Evolutionary conservation across 2,888 invertebrate species (phyloP).

Genomic region (Mythimna vitellina): DNA sequence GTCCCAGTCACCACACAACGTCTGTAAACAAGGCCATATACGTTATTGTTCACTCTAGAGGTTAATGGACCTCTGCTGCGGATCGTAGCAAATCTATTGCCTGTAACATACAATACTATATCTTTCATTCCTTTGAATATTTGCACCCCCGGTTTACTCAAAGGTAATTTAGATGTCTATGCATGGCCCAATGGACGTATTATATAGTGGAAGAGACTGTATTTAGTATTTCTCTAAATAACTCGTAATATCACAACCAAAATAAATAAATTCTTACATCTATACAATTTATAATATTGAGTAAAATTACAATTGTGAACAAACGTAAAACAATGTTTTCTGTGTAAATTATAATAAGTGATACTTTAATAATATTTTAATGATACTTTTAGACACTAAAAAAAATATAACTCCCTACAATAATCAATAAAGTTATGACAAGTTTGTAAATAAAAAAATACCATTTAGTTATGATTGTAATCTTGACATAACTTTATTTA

Average conservation of each 20-base stretch:
- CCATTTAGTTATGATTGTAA: conserved; percentile 3
- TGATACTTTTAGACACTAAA: too few species aligned
- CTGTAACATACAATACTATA: not conserved
- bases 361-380: too few species aligned
- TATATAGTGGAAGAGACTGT: conserved; percentile 52
- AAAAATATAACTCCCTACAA: not conserved
- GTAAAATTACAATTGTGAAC: conserved; percentile 52
- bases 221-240: conserved; percentile 53
- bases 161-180: not conserved
- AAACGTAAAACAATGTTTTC: conserved; percentile 48
- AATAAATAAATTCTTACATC: conserved; percentile 64
- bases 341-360: conserved; percentile 43
- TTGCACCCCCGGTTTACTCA: not conserved
- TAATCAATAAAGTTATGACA: conserved; percentile 20
- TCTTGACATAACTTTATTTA: conserved; percentile 20
- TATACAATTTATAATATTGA: conserved; percentile 47
- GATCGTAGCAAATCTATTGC: not conserved
- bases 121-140: not conserved
- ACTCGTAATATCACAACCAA: conserved; percentile 67
- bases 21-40: not conserved
- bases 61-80: too few species aligned
- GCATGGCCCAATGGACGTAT: conserved; percentile 10
- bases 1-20: not conserved
- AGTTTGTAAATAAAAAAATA: conserved; percentile 29
- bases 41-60: not conserved